These are phyloP conservation scores for Drosophila lacteicornis DNA, from an alignment of 1,140 invertebrate species.

Conservation along the genomic window DNA sequence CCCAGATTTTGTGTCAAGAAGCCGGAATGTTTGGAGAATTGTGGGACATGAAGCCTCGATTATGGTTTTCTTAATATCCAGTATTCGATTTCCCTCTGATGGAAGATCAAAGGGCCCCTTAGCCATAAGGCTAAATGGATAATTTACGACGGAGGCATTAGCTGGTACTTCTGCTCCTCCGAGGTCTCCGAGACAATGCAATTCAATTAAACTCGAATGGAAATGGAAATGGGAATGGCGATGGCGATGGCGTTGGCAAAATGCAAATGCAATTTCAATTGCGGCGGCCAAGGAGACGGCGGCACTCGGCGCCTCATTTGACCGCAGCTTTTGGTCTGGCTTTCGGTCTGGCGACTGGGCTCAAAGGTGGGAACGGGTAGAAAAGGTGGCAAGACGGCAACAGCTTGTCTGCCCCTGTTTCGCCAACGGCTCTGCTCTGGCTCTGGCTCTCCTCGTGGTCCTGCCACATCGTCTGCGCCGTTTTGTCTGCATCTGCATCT, in stretches of 20 bases:
- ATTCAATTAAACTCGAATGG: conserved; percentile 73
- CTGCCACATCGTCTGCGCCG: conserved; percentile 49
- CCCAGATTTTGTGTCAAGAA: no score
- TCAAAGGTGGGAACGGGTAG: neutral
- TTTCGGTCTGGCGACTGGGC: conserved; percentile 24
- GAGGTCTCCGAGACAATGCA: conserved; percentile 57
- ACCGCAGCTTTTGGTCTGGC: conserved; percentile 57
- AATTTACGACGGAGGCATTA: conserved; percentile 20
- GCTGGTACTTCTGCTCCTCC: neutral
- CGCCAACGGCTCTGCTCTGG: neutral
- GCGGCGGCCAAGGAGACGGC: conserved; percentile 19
- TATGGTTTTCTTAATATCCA: no score
- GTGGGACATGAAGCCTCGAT: no score
- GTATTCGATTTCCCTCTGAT: neutral
- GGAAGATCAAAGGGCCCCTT: conserved; percentile 25
- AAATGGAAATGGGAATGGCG: conserved; percentile 22
- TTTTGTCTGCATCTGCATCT: conserved; percentile 58
- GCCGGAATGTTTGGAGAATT: neutral
- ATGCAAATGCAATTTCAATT: conserved; percentile 73
- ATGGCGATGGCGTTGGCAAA: conserved; percentile 1
- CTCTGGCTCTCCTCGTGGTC: neutral
- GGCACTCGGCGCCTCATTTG: conserved; percentile 47
- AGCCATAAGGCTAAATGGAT: conserved; percentile 22
- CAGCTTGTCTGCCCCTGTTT: conserved; percentile 24
- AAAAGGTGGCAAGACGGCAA: conserved; percentile 6